These are phyloP conservation scores for Laspeyria flexula DNA, from an alignment of 2,888 invertebrate species.

Conservation along the genomic window DNA sequence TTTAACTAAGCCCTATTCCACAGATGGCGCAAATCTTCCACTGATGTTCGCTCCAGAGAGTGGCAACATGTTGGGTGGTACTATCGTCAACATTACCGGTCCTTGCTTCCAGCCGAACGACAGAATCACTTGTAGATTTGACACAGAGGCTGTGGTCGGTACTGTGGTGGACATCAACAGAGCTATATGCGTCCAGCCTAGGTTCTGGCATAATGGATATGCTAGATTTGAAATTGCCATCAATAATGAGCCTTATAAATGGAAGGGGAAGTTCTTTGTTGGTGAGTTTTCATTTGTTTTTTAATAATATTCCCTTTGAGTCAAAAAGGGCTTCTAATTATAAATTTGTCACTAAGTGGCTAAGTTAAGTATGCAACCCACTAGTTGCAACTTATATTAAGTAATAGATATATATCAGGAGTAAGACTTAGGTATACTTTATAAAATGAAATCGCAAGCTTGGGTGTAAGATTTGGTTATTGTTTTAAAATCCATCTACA, in stretches of 20 bases:
- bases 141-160: constrained; percentile 92
- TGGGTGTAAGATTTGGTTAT: no score
- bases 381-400: no score
- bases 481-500: no score
- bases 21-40: constrained; percentile 93
- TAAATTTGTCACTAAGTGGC: no score
- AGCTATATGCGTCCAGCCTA: constrained; percentile 96
- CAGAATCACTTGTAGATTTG: constrained; percentile 93
- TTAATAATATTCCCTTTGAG: no score
- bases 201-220: constrained; percentile 94
- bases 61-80: constrained; percentile 98
- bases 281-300: constrained; percentile 85
- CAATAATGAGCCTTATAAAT: constrained; percentile 93
- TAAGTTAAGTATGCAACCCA: no score
- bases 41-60: constrained; percentile 97
- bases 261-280: constrained; percentile 96
- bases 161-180: constrained; percentile 92
- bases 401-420: no score
- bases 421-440: no score
- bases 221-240: constrained; percentile 94
- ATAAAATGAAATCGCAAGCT: no score
- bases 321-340: no score
- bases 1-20: background rate
- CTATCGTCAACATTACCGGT: constrained; percentile 98
- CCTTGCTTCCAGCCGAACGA: constrained; percentile 94